Percentiles rank a stretch among this genome's conserved stretches.
Evolutionary conservation across 2,113 vertebrate genomes (phyloP).

Genomic region (Junco hyemalis): DNA sequence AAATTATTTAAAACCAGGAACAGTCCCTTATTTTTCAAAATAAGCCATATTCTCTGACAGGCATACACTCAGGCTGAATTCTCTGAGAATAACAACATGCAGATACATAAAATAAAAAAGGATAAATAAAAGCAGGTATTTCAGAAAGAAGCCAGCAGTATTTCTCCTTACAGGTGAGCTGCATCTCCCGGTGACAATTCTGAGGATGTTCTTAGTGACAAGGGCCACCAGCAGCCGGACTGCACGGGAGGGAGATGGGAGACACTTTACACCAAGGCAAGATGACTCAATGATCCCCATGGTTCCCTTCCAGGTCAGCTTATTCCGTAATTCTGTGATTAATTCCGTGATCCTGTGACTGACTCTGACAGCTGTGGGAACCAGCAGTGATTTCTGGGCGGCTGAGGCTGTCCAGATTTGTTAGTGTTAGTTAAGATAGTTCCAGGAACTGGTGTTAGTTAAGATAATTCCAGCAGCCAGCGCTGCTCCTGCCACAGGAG

Average conservation of each 20-base stretch:
- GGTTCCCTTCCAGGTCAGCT: background rate
- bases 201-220: background rate
- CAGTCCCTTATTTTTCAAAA: background rate
- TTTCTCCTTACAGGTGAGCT: background rate
- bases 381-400: background rate
- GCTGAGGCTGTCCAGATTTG: background rate
- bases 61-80: fast-evolving
- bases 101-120: background rate
- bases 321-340: background rate
- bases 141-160: background rate
- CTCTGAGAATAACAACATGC: background rate
- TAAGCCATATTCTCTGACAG: background rate
- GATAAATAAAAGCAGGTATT: background rate
- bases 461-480: background rate
- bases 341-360: background rate
- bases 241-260: background rate
- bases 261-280: background rate
- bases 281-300: background rate
- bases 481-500: background rate
- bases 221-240: background rate
- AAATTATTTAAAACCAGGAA: background rate
- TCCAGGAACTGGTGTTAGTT: background rate
- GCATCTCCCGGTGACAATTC: background rate
- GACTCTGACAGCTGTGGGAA: background rate
- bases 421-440: background rate